phyloP scores from a whole-genome alignment of 2,113 vertebrate genomes.

The Vimba vimba region DNA sequence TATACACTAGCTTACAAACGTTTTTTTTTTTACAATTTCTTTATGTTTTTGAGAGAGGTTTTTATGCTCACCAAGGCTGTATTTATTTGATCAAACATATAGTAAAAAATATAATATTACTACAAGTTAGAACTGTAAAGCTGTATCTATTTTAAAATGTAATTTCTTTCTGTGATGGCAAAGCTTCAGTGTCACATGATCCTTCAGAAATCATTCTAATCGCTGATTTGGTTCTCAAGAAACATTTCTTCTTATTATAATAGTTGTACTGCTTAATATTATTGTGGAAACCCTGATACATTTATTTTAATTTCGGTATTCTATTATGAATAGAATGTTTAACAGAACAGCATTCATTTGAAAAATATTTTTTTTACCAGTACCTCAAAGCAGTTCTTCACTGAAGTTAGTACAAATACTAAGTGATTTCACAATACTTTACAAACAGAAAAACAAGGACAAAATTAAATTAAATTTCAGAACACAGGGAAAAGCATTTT shows the following conservation, averaged over 20 bases:
- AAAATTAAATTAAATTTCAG: background rate
- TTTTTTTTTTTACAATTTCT: too few relatives aligned
- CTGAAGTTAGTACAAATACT: background rate
- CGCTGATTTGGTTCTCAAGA: background rate
- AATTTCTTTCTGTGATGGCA: background rate
- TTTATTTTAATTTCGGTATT: too few relatives aligned
- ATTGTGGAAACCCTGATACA: too few relatives aligned
- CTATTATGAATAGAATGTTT: too few relatives aligned
- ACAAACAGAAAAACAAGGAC: background rate
- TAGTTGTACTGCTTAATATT: too few relatives aligned
- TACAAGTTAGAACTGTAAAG: too few relatives aligned
- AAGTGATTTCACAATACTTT: background rate
- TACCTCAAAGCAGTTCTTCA: background rate
- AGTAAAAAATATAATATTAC: background rate
- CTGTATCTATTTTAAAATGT: background rate
- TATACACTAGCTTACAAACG: background rate
- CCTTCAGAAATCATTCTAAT: background rate
- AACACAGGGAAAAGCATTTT: background rate
- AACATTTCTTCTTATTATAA: too few relatives aligned
- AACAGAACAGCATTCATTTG: too few relatives aligned
- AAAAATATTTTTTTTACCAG: too few relatives aligned
- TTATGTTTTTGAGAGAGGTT: too few relatives aligned
- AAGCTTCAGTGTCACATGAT: background rate
- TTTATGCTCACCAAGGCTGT: background rate
- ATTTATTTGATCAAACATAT: background rate